Base-by-base conservation (phyloP, 2,797 vertebrate genomes). In the Lycodopsis pacificus region DNA sequence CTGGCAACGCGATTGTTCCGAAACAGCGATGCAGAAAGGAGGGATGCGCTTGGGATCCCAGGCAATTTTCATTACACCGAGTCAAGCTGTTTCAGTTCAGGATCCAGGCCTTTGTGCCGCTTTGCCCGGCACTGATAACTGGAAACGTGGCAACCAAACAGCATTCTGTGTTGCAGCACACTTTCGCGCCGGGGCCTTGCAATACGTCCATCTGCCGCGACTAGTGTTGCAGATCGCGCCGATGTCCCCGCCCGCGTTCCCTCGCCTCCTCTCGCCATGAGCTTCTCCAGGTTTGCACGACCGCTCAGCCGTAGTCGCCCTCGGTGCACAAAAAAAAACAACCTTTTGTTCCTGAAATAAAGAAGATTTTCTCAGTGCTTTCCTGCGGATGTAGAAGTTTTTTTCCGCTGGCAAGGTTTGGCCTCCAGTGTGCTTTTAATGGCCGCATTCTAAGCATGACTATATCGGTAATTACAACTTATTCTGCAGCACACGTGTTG, bases 11-110 rank as follows among this genome's bases (percentile, higher is more conserved):
- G 7, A 87, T 86, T 79, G 89, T 89, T 90, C 88, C 72, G 73
- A 92, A 73, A 93, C 90, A 73, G 70, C 54, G 56, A 83, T 65
- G 86, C 82, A 81, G 81, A 83, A 76, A 88, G 70, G 64, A 82
- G 80, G 81, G 6, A 79, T 67, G 71, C 85, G 71, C 77, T 79
- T 59, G 82, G 86, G 86, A 90, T 80, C 63, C 5, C 70, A 67
- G 87, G 84, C 86, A 74, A 84, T 91, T 90, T n/a, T 86, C 83
- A 89, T 88, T 88, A 85, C 88, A 81, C 65, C 59, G 76, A 85
- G 79, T 89, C 91, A 91, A 91, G 85, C 91, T 91, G 91, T 83
- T 91, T 83, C 73, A 71, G 80, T 82, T 88, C 85, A 84, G 86
- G 84, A 87, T 88, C 88, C 87, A 91, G 85, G 86, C 85, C 85